phyloP scores from a whole-genome alignment of 2,113 vertebrate species.

The Salvelinus fontinalis region DNA sequence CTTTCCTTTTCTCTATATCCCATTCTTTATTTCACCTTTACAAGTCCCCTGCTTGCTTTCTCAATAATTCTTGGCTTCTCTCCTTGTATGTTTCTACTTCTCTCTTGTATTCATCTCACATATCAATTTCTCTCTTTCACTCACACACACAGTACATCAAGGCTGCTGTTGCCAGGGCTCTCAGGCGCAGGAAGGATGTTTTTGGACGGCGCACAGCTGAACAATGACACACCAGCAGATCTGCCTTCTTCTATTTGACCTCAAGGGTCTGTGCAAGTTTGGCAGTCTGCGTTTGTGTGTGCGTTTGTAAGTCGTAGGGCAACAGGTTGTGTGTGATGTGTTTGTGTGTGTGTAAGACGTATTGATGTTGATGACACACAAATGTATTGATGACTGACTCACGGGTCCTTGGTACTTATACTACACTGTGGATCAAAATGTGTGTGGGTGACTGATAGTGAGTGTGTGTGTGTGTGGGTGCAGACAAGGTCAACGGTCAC shows the following conservation, averaged over 20 bases:
- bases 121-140: not conserved
- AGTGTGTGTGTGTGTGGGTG: not conserved
- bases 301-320: no score
- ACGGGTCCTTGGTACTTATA: no score
- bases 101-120: not conserved
- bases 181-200: not conserved
- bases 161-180: not conserved
- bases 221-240: constrained; percentile 22
- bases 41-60: no score
- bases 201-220: not conserved
- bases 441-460: not conserved
- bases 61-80: no score
- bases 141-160: not conserved
- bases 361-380: no score
- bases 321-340: no score
- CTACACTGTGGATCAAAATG: not conserved
- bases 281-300: not conserved
- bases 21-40: not conserved
- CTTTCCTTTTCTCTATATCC: not conserved
- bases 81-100: no score
- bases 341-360: no score
- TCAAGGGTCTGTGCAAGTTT: not conserved
- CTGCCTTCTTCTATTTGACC: not conserved
- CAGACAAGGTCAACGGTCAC: no score
- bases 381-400: no score